phyloP scores from a whole-genome alignment of 2,797 vertebrate genomes.

The Sebastes minor region DNA sequence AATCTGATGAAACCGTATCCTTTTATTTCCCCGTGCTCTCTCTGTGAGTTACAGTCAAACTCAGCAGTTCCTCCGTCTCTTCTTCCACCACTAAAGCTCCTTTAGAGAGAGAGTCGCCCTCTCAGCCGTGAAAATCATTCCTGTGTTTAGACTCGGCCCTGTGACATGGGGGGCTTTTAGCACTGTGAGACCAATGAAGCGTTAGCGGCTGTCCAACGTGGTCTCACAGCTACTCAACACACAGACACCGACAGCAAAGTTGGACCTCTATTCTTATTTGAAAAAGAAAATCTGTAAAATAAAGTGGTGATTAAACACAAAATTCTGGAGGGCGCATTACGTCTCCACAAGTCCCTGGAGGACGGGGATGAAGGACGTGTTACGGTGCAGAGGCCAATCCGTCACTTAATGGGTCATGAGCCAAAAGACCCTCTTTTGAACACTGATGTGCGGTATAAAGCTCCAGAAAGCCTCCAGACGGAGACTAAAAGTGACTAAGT shows the following conservation, averaged over 20 bases:
- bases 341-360: constrained; percentile 26
- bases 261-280: neutral
- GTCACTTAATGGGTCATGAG: constrained; percentile 45
- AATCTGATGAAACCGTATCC: neutral
- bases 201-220: constrained; percentile 17
- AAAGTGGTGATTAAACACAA: constrained; percentile 21
- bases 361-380: constrained; percentile 34
- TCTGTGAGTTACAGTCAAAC: neutral
- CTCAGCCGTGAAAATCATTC: constrained; percentile 71
- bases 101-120: constrained; percentile 18
- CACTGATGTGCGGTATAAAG: constrained; percentile 48
- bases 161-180: constrained; percentile 70
- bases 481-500: constrained; percentile 41
- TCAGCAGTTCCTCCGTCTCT: constrained; percentile 3
- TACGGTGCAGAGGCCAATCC: constrained; percentile 43
- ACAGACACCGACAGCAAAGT: constrained; percentile 11
- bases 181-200: constrained; percentile 52
- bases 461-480: constrained; percentile 66
- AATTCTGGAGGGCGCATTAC: constrained; percentile 47
- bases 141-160: constrained; percentile 58
- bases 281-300: constrained; percentile 6
- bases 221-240: constrained; percentile 38
- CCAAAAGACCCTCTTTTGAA: constrained; percentile 58
- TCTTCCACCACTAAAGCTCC: constrained; percentile 14
- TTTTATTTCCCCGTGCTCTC: neutral